Evolutionary conservation across 2,888 invertebrate species (phyloP), one percentile per base, ranked within the genome.

Genomic region (Trichacis sp.): DNA sequence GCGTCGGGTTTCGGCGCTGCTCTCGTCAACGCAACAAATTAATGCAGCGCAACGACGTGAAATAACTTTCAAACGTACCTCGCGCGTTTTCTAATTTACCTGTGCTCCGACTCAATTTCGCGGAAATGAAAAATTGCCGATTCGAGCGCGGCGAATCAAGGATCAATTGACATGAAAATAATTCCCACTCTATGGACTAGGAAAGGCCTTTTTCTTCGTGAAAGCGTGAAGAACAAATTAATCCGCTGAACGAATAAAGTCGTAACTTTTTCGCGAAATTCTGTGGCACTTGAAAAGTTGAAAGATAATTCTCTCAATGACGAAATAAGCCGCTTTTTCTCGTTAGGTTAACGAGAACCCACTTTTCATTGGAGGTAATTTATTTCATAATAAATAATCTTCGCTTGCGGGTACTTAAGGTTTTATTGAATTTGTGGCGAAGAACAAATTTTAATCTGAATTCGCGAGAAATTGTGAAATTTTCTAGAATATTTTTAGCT

Each of bases 321-420:
- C 64, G 54, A 46, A 50, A 58, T 58, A 55, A 64, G 58, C 46
- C 43, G 64, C 58, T 58, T 64, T 58, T 64, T 54, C 58, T 58
- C 64, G 55, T 58, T 58, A 58, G 40, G 45, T 40, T 58, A 58
- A 59, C 64, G 54, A 58, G 53, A 42, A 50, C 55, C 51, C 43
- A 52, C 29, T 42, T 43, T 43, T 45, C 57, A 46, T 45, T 54
- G 53, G 36, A 53, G 57, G 58, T 53, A 63, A 58, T 36, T 51
- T 40, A 50, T 68, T 69, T 24, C 24, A 3, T 8, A 8, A 8
- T 24, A 24, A 24, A 55, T 49, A 48, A 55, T 68, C 68, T 64
- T 55, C 57, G 54, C 68, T 66, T 14, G n/a, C n/a, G 2, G 12
- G 70, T 66, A 62, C 67, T 30, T 50, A n/a, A n/a, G n/a, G n/a